phyloP scores from a whole-genome alignment of 2,113 vertebrate species.

The Corythornis vintsioides region DNA sequence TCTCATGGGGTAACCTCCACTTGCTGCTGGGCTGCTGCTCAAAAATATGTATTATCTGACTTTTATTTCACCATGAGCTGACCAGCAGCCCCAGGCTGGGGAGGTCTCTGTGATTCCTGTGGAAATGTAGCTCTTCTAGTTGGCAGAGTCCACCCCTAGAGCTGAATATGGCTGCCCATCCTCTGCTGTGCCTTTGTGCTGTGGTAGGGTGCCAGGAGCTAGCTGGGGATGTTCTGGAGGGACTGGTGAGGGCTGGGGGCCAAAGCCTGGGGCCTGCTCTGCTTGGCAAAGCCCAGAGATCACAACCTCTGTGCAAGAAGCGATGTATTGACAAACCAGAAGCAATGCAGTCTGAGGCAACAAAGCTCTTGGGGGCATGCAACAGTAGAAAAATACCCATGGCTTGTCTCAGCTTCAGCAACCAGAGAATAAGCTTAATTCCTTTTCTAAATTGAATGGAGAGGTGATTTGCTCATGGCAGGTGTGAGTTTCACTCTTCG shows the following conservation, averaged over 20 bases:
- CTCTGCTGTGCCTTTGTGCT: background rate
- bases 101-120: background rate
- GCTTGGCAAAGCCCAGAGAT: background rate
- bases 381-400: background rate
- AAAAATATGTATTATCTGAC: background rate
- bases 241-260: fast-evolving
- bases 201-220: background rate
- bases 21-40: background rate
- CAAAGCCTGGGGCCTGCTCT: background rate
- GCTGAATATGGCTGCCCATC: fast-evolving
- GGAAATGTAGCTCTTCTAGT: background rate
- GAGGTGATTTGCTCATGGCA: background rate
- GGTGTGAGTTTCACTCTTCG: fast-evolving
- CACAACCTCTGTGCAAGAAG: background rate
- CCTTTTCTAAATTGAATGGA: background rate
- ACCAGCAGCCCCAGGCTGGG: background rate
- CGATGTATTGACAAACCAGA: background rate
- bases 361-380: background rate
- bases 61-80: background rate
- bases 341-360: background rate
- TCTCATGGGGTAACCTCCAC: background rate
- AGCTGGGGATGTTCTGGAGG: background rate
- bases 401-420: background rate
- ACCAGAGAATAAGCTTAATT: background rate
- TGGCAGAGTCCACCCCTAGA: fast-evolving